phyloP scores from a whole-genome alignment of 1,140 invertebrate species.

The Melanaphis sacchari region DNA sequence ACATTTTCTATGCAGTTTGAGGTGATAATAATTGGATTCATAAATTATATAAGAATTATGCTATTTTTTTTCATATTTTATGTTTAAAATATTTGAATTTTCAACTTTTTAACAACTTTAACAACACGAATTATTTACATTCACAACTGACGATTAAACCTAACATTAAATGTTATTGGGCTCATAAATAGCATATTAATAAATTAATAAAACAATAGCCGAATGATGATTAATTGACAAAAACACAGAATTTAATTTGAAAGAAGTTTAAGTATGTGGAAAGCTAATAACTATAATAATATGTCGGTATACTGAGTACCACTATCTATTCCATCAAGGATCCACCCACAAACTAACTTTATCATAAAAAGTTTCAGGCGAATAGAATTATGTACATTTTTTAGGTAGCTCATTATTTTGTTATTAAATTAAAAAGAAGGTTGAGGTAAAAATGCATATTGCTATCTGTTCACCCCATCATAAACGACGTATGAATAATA shows the following conservation, averaged over 20 bases:
- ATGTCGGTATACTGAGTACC: not conserved
- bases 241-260: not conserved
- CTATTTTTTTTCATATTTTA: not conserved
- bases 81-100: not conserved
- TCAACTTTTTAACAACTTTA: not conserved
- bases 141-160: not conserved
- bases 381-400: not conserved
- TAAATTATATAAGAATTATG: not conserved
- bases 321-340: not conserved
- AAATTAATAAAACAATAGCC: not conserved
- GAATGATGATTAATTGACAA: not conserved
- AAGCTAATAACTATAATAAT: not conserved
- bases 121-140: not conserved
- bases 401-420: not conserved
- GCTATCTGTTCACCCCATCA: not conserved
- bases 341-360: not conserved
- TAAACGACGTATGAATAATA: not conserved
- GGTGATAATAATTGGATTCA: not conserved
- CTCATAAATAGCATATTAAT: not conserved
- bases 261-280: not conserved
- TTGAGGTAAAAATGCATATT: not conserved
- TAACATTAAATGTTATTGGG: not conserved
- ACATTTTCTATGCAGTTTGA: not conserved
- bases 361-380: not conserved
- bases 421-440: not conserved